Base-by-base conservation (phyloP, 2,113 vertebrate species). In the Callocephalon fimbriatum region DNA sequence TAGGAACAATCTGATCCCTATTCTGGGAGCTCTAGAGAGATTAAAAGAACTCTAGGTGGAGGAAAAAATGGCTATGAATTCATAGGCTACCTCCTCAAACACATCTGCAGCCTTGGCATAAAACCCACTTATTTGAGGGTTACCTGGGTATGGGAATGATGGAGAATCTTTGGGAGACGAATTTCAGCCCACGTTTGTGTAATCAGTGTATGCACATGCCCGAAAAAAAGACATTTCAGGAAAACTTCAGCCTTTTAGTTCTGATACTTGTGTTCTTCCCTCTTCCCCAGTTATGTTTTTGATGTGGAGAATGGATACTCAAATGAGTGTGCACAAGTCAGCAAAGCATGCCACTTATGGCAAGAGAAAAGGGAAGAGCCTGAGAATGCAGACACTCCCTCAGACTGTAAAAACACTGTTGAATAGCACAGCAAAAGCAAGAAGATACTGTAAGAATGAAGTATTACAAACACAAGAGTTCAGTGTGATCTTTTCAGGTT, bases 331-430 rank as follows among this genome's bases (percentile, higher is more conserved):
- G 83, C 68, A 27, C 77, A 66, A 92, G 80, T 74, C 84, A 94
- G 86, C 91, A 81, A 50, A 94, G 91, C 13, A 31, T 40, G 21
- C 58, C 81, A 67, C 77, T 87, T 75, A 31, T 0, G 35, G 58
- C 90, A 93, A 81, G 67, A 81, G 82, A 93, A 70, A n/a, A 93
- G 62, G 54, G 70, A 83, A 42, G 72, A 80, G 81, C 67, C 93
- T 62, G 74, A 53, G 72, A 75, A 95, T 11, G 19, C 77, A 80
- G 72, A 66, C 22, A 29, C 83, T 91, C 85, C 88, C 91, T 44
- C 77, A 84, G 89, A 70, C 87, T 92, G 75, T 26, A 88, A 84
- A 94, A 93, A 89, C 95, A 83, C 90, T 70, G 67, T 15, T 81
- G 72, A 0, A n/a, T 0, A 74, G 56, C 47, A 67, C 79, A 84